phyloP scores from a whole-genome alignment of 2,888 invertebrate species.

The Yponomeuta sedellus region DNA sequence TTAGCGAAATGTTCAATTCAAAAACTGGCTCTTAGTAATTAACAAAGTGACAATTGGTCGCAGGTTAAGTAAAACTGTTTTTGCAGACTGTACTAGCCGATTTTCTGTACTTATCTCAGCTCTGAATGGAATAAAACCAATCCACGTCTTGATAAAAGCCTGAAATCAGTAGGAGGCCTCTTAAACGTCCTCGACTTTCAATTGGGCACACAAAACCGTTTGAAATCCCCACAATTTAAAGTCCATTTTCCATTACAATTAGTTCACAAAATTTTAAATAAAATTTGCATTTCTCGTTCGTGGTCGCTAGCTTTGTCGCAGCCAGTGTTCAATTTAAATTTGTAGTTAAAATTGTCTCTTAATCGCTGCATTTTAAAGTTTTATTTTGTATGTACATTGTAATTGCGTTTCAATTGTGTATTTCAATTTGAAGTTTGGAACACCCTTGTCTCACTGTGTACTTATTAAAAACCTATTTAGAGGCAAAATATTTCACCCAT shows the following conservation, averaged over 20 bases:
- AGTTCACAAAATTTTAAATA: neutral
- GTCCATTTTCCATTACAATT: neutral
- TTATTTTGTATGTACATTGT: neutral
- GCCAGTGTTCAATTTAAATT: constrained; percentile 10
- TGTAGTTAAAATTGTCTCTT: neutral
- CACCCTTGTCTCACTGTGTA: no score
- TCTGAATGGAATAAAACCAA: neutral
- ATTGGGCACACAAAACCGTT: neutral
- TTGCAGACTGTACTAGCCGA: no score
- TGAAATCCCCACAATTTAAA: neutral
- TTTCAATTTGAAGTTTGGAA: neutral
- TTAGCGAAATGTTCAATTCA: no score
- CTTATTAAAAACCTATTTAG: no score
- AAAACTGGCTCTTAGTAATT: no score
- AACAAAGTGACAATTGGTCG: no score
- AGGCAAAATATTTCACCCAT: no score
- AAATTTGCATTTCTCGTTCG: neutral
- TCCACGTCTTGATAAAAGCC: neutral
- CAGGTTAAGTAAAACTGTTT: no score
- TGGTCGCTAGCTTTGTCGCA: constrained; percentile 1
- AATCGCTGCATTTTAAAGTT: constrained; percentile 10
- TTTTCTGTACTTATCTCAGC: neutral
- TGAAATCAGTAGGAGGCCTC: neutral
- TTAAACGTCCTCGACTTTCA: neutral
- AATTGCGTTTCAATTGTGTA: neutral